Evolutionary conservation across 2,888 invertebrate species (phyloP), one percentile per base, ranked within the genome.

Genomic region (Oasisia sp.): DNA sequence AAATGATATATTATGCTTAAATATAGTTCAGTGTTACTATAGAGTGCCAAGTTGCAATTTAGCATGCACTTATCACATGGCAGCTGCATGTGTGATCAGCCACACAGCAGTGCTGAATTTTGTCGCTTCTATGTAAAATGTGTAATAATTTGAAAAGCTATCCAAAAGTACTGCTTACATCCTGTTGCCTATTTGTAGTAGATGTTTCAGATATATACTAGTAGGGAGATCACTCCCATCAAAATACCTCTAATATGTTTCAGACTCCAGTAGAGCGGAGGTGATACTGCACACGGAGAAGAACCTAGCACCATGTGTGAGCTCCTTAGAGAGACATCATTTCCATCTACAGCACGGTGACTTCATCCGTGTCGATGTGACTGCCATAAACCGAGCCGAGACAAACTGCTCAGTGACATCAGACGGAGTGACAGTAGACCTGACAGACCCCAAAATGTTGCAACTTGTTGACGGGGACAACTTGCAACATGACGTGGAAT

Each of bases 361-460:
- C 74, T 74, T 74, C 2, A 27, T 74, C 27, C 74, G 74, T 74
- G 74, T 74, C 0, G 74, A 14, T 74, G 74, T 74, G 74, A 74
- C 74, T 0, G 74, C 74, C 19, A 90, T 32, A 90, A 90, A 90
- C 90, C 32, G 44, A 32, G 90, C 90, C 27, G 90, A 44, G 32
- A 44, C 38, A 38, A 38, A 14, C 14, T 19, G 38, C 44, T 14
- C 44, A 19, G 38, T 90, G 90, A 38, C 32, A 32, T 90, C 90
- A 32, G 44, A 90, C 8, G 90, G 90, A 5, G 32, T 90, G 32
- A 90, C 90, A 32, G 90, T 90, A 44, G 90, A 90, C 27, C 90
- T 90, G 19, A 90, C 90, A 32, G 90, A 90, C 38, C 90, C 90
- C 19, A 44, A 38, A 27, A 90, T 90, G 90, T 27, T 38, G 32